phyloP scores from a whole-genome alignment of 2,888 invertebrate genomes.

The Ophion slaviceki region DNA sequence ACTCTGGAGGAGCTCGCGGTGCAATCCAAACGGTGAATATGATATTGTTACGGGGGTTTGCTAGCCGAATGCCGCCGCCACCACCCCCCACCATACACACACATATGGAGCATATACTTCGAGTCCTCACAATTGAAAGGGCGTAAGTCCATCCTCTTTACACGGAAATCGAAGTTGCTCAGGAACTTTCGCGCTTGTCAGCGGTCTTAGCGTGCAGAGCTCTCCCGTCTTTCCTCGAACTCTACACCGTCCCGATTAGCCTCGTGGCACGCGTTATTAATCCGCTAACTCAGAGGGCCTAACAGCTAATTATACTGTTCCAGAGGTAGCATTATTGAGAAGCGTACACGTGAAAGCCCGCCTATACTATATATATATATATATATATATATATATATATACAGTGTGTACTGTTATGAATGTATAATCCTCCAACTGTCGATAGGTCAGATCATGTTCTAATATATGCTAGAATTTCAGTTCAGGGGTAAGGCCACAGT shows the following conservation, averaged over 20 bases:
- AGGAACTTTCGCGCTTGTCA: too few relatives aligned
- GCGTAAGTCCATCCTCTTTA: not conserved
- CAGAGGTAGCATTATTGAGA: conserved; percentile 7
- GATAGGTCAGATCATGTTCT: too few relatives aligned
- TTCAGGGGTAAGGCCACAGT: too few relatives aligned
- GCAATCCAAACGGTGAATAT: conserved; percentile 76
- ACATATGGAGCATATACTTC: not conserved
- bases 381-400: too few relatives aligned
- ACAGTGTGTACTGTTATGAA: too few relatives aligned
- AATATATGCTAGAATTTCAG: too few relatives aligned
- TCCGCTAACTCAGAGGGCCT: conserved; percentile 76
- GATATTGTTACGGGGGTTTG: conserved; percentile 79
- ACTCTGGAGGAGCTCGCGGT: conserved; percentile 53
- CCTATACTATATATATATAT: not conserved
- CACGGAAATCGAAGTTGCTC: not conserved
- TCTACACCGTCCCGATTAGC: conserved; percentile 79
- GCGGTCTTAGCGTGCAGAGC: conserved; percentile 6
- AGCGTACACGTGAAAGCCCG: conserved; percentile 47
- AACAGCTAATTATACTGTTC: conserved; percentile 37
- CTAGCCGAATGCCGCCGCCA: conserved; percentile 33
- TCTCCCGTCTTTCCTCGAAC: conserved; percentile 74
- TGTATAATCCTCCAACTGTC: too few relatives aligned
- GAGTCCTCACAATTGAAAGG: not conserved
- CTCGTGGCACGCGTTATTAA: conserved; percentile 82
- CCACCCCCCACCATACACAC: not conserved